A percentile compares a stretch with the other conserved stretches of the same genome.
phyloP scores from a whole-genome alignment of 2,113 vertebrate species.

The Thamnaconus septentrionalis region DNA sequence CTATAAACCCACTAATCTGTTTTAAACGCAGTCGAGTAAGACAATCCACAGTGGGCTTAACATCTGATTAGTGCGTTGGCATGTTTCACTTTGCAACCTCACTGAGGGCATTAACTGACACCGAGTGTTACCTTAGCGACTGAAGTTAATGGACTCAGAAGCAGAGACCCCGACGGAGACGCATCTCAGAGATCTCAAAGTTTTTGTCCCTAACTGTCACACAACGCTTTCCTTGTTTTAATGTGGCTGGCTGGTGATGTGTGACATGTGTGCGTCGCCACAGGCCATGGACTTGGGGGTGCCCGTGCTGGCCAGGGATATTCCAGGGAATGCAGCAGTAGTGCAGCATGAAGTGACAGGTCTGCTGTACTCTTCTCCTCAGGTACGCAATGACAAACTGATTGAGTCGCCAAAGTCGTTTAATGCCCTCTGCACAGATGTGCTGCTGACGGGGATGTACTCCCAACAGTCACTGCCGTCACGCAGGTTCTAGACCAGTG shows the following conservation, averaged over 20 bases:
- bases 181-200: not conserved
- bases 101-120: conserved; percentile 14
- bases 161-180: not conserved
- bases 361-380: conserved; percentile 83
- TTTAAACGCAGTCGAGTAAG: conserved; percentile 64
- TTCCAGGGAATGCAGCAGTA: conserved; percentile 88
- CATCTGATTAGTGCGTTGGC: conserved; percentile 56
- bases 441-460: conserved; percentile 1
- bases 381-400: conserved; percentile 71
- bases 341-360: conserved; percentile 84
- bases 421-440: not conserved
- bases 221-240: too few species aligned
- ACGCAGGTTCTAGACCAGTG: too few species aligned
- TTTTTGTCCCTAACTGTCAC: not conserved
- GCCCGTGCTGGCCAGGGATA: conserved; percentile 87
- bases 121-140: conserved; percentile 38
- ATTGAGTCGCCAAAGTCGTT: not conserved
- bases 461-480: not conserved
- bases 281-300: conserved; percentile 91
- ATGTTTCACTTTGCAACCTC: conserved; percentile 53
- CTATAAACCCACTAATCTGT: conserved; percentile 71
- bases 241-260: too few species aligned
- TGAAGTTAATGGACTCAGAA: conserved; percentile 16
- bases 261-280: too few species aligned
- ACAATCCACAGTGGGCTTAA: conserved; percentile 64